Base-by-base conservation (phyloP, 2,888 invertebrate genomes). In the Philhelius pedissequus region DNA sequence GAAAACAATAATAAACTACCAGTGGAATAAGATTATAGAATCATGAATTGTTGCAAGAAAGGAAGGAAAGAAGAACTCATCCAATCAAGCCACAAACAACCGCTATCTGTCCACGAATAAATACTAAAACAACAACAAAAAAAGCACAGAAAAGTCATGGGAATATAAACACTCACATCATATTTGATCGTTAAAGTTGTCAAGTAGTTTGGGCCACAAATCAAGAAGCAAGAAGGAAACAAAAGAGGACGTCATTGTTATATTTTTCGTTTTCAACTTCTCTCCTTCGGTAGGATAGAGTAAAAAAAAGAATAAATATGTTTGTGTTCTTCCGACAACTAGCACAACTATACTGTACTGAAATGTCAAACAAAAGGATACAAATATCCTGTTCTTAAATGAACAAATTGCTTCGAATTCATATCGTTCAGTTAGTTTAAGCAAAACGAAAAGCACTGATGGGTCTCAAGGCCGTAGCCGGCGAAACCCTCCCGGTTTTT, bases 321-420 rank as follows among this genome's bases (percentile, higher is more conserved):
- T 54, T 27, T 30, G 77, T 77, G n/a, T 73, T 66, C 77, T 38
- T 66, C 43, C 60, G 60, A 81, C 82, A 82, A 74, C 82, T 50
- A 74, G 62, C 60, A 74, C 50, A 50, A 25, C 25, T 25, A 22
- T 18, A 32, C 64, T 78, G 62, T 64, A 78, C 69, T 78, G 74
- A 78, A 83, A 83, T 74, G 68, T 73, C 82, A 82, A 22, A 82
- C 78, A 83, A 84, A 84, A 75, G 80, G 70, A 80, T 68, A 84
- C 66, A 84, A 84, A 84, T 84, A 75, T 80, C 80, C 75, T 71
- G 84, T 70, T 68, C 84, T 84, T 74, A 80, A 80, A 75, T 70
- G 64, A 80, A 80, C 70, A 84, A 84, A 84, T 84, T 80, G 80
- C 70, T 80, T 84, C 74, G 75, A 79, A 84, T 84, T 84, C 75